Conservation (phyloP, 2,888 invertebrate species). For the Nysson spinosus region DNA sequence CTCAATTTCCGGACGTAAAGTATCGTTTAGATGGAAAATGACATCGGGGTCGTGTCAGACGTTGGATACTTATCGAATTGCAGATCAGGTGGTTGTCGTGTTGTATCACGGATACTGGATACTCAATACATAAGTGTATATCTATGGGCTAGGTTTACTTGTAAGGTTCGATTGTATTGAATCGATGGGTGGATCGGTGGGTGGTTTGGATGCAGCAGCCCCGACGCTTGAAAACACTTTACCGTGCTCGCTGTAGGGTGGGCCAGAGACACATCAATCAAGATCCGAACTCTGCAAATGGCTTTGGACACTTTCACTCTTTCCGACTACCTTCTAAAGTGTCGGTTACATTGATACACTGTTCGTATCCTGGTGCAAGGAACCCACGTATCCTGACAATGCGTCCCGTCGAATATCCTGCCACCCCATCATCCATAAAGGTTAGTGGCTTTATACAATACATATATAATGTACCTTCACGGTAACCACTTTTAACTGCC, state of each 20-base stretch:
- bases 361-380: conserved; percentile 13
- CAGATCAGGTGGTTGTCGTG: background rate
- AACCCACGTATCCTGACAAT: conserved; percentile 6
- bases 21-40: background rate
- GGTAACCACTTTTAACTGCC: too few species aligned
- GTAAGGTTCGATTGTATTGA: conserved; percentile 13
- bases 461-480: too few species aligned
- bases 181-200: background rate
- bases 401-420: conserved; percentile 5
- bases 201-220: conserved; percentile 42
- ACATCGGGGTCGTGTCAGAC: background rate
- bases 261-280: conserved; percentile 69
- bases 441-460: too few species aligned
- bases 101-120: conserved; percentile 3
- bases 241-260: conserved; percentile 41
- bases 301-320: conserved; percentile 54
- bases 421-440: too few species aligned
- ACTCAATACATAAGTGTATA: conserved; percentile 1
- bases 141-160: background rate
- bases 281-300: conserved; percentile 59
- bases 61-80: conserved; percentile 20
- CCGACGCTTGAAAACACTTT: conserved; percentile 66
- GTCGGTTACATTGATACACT: conserved; percentile 33
- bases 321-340: conserved; percentile 49
- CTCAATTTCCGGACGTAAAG: conserved; percentile 5